Conservation (phyloP, 1,140 invertebrate genomes). For the Calephelis virginiensis region DNA sequence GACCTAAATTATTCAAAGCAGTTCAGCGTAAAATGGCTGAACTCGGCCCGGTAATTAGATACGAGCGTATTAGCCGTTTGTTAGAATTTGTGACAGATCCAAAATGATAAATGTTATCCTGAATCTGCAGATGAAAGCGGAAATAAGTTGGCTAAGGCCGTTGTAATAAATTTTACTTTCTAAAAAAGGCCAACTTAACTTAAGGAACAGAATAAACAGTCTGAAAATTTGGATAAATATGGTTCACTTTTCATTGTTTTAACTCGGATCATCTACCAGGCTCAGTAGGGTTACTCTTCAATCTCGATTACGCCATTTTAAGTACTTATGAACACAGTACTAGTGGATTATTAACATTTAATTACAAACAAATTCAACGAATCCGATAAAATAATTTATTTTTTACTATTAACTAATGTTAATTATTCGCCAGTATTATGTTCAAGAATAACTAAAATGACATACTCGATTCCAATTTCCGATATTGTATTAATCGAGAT, state of each 20-base stretch:
- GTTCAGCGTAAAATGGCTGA: constrained; percentile 5
- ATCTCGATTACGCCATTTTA: no score
- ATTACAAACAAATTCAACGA: no score
- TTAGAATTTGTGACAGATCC: constrained; percentile 14
- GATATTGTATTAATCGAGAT: no score
- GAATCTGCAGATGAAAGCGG: constrained; percentile 15
- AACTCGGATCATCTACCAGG: no score
- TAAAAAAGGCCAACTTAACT: constrained; percentile 2
- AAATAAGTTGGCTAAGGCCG: constrained; percentile 12
- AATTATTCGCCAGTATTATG: no score
- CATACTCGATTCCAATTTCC: no score
- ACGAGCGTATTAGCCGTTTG: constrained; percentile 6
- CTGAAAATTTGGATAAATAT: not conserved
- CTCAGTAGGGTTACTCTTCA: no score
- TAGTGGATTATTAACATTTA: no score
- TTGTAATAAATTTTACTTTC: constrained; percentile 16
- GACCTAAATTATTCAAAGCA: constrained; percentile 12
- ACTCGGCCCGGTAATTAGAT: constrained; percentile 8
- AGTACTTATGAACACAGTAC: no score
- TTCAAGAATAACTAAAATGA: no score
- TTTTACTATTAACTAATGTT: no score
- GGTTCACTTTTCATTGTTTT: not conserved
- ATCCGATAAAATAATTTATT: no score
- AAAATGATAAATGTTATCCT: constrained; percentile 11
- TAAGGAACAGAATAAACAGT: not conserved